These are phyloP conservation scores for Cygnus olor DNA, from an alignment of 2,797 vertebrate species.

Conservation along the genomic window DNA sequence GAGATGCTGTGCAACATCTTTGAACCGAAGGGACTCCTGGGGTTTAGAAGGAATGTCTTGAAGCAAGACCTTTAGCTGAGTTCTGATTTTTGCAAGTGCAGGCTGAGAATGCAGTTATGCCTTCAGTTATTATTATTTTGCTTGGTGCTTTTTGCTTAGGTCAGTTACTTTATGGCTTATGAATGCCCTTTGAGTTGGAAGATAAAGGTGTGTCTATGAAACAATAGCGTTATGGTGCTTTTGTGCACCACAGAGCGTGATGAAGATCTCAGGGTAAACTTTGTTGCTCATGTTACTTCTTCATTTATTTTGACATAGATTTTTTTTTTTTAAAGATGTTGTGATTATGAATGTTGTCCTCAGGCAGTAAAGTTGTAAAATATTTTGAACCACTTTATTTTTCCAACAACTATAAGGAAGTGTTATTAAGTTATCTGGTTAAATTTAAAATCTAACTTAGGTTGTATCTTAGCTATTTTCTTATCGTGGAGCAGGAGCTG, in stretches of 20 bases:
- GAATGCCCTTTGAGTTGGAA: neutral
- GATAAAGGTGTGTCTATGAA: neutral
- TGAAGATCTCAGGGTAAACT: neutral
- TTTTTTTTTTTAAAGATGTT: neutral
- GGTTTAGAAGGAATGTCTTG: neutral
- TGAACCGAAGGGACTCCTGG: neutral
- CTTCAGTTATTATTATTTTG: neutral
- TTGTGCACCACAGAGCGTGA: neutral
- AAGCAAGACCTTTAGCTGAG: neutral
- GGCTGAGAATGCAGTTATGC: neutral
- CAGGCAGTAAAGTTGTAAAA: neutral
- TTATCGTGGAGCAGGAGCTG: neutral
- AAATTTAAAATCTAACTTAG: neutral
- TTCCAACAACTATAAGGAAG: neutral
- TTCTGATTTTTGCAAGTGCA: fast-evolving
- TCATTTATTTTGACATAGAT: neutral
- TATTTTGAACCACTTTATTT: neutral
- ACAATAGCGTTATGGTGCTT: neutral
- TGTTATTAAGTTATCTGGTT: neutral
- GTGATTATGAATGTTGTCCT: neutral
- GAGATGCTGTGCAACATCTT: fast-evolving
- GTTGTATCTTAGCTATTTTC: fast-evolving
- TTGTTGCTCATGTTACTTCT: neutral
- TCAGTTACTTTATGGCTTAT: neutral
- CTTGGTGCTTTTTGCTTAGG: neutral